Base-by-base conservation (phyloP, 2,888 invertebrate genomes). In the Epicampocera succincta region DNA sequence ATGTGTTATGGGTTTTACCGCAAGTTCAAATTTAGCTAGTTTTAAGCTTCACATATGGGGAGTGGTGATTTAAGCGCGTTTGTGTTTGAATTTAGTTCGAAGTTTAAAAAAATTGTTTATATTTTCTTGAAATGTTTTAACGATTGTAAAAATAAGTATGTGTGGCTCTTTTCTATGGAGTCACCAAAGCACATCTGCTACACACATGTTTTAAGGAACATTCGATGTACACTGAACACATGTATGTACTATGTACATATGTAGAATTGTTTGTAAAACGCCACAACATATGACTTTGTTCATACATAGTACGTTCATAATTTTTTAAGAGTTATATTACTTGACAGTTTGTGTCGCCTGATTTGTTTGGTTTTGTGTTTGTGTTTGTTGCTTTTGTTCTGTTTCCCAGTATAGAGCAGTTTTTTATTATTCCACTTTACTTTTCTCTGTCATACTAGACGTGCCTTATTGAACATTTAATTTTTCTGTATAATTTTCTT, bases 111-210 rank as follows among this genome's bases (percentile, higher is more conserved):
- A 42, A 1, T 56, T 48, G 29, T 15, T 21, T 65, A n/a, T 42
- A 29, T 25, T 38, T 33, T 61, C 13, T 38, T 63, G 19, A 72
- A 50, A 66, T 42, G 44, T 54, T 66, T 9, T 9, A 58, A 69
- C 50, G 63, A 29, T 50, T 48, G n/a, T 40, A 12, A 38, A 15
- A 46, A 58, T 66, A 40, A 38, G 19, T 42, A 40, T 48, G 38
- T 76, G 54, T 46, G 17, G 29, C 17, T 60, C 52, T 65, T 8
- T 33, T 33, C 33, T 33, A 6, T 60, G 38, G 65, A 69, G 65
- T 65, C 80, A 75, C 77, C 76, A 78, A 65, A 75, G 68, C 76
- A 83, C 83, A 83, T 83, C 80, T 80, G 80, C 76, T 76, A 44
- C 60, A 76, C 79, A 80, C 58, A 66, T 83, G 78, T 48, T 33